Base-by-base conservation (phyloP, 2,888 invertebrate genomes). In the Drosophila pseudotakahashii region DNA sequence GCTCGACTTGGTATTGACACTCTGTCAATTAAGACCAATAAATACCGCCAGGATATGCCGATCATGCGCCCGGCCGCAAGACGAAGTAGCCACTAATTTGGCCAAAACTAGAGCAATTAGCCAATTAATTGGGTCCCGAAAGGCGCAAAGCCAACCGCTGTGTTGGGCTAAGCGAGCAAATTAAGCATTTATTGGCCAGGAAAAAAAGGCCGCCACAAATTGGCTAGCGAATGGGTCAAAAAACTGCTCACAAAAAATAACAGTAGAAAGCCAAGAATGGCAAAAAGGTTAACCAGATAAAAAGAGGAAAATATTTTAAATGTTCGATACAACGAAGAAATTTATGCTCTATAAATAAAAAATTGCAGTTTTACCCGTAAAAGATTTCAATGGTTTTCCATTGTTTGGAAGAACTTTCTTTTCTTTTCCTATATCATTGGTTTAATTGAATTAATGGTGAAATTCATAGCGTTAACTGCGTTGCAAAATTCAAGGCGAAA, bases 31-130 rank as follows among this genome's bases (percentile, higher is more conserved):
- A 54, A n/a, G 10, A 37, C 19, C 53, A 64, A 67, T 67, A 54
- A 67, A 66, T 66, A 45, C 54, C 68, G 64, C 16, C 45, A 39
- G 37, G 45, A 45, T 68, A 66, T 67, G 44, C 68, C 37, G 68
- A 53, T 32, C 64, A 67, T 67, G 67, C 45, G 30, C 11, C 53
- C 13, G 37, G 10, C 44, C 44, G 32, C 30, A 50, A 23, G 32
- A 19, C 19, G 14, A 45, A 67, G 64, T 16, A 45, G 53, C 37
- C 23, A 26, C 68, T 66, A 66, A 66, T 66, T 68, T 54, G 68
- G 11, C 45, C 39, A 54, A n/a, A 66, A 68, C 66, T 67, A 39
- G 68, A 54, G 45, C 66, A 66, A 66, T 66, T 66, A 68, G 45
- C 19, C 68, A 68, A 68, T 66, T 66, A 66, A 39, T 66, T 68